A percentile compares a stretch with the other conserved stretches of the same genome.
phyloP scores from a whole-genome alignment of 2,113 vertebrate species.

The Onychostruthus taczanowskii region DNA sequence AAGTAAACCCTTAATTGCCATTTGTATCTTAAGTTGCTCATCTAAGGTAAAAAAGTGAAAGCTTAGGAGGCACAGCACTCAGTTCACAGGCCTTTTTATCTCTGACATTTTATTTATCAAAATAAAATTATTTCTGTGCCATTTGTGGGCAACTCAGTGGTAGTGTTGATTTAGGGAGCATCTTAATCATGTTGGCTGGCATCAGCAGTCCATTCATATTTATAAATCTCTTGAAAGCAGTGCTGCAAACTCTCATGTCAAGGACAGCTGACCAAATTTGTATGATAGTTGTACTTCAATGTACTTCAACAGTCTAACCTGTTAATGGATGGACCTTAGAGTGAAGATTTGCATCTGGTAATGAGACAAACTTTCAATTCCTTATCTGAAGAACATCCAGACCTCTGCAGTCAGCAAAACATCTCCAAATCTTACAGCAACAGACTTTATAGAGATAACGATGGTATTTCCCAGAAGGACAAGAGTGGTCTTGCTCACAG shows the following conservation, averaged over 20 bases:
- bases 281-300: neutral
- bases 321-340: neutral
- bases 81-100: neutral
- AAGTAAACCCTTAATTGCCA: neutral
- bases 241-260: neutral
- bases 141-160: neutral
- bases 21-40: neutral
- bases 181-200: neutral
- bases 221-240: neutral
- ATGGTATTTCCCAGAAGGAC: neutral
- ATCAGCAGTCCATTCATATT: neutral
- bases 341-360: constrained; percentile 10
- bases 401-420: constrained; percentile 25
- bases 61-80: neutral
- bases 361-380: constrained; percentile 6
- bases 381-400: constrained; percentile 18
- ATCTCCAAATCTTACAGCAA: neutral
- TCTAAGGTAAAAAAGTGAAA: neutral
- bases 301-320: neutral
- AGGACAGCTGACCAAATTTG: neutral
- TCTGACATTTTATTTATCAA: neutral
- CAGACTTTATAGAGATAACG: neutral
- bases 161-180: neutral
- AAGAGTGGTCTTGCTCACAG: neutral
- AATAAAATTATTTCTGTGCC: neutral